Conservation (phyloP, 2,113 vertebrate species). For the Lasiurus cinereus region DNA sequence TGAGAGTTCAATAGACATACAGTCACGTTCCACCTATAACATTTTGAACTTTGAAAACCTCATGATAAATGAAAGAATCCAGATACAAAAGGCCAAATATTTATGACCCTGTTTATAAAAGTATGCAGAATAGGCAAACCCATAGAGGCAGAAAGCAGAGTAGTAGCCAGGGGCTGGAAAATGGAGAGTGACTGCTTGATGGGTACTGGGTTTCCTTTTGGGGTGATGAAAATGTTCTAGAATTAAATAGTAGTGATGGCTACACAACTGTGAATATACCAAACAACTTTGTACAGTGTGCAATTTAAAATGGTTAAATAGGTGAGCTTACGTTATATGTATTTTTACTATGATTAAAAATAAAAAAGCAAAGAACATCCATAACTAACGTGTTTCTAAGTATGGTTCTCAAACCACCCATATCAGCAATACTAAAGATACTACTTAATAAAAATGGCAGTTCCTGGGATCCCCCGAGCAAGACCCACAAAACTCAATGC, state of each 20-base stretch:
- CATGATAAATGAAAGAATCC: neutral
- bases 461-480: neutral
- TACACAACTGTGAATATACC: neutral
- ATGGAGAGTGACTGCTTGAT: neutral
- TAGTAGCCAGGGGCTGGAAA: neutral
- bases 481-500: neutral
- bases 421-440: neutral
- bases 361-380: neutral
- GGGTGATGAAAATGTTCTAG: neutral
- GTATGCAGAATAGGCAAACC: neutral
- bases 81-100: neutral
- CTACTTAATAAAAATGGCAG: neutral
- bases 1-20: neutral
- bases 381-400: neutral
- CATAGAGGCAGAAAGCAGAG: neutral
- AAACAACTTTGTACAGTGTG: too few species aligned
- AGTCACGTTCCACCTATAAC: too few species aligned
- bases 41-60: neutral
- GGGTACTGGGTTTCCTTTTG: neutral
- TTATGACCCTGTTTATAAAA: neutral
- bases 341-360: slow-evolving; percentile 9
- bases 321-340: neutral
- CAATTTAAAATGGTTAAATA: neutral
- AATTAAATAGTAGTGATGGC: neutral
- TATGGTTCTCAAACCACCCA: neutral